A percentile compares a stretch with the other conserved stretches of the same genome.
phyloP scores from a whole-genome alignment of 1,140 invertebrate genomes.

The Penaeus chinensis region DNA sequence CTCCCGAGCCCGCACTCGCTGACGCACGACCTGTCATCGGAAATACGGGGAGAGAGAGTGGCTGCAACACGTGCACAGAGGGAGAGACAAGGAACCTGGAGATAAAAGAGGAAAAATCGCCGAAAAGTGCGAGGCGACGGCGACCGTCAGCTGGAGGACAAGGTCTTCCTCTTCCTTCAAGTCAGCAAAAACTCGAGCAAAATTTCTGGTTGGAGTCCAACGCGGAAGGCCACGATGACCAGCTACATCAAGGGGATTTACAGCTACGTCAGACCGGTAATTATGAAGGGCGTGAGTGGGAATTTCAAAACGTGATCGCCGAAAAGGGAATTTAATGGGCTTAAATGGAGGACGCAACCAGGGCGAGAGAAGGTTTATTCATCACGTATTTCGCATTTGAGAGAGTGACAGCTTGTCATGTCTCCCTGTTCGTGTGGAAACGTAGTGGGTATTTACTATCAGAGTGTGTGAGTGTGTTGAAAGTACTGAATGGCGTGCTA shows the following conservation, averaged over 20 bases:
- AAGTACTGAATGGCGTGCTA: too few relatives aligned
- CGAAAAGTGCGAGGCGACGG: not conserved
- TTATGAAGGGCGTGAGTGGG: not conserved
- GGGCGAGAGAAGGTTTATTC: too few relatives aligned
- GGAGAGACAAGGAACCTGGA: too few relatives aligned
- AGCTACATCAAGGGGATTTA: slow-evolving; percentile 16
- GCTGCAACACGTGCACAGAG: not conserved
- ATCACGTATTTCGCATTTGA: too few relatives aligned
- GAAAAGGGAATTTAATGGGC: too few relatives aligned
- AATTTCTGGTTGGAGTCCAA: not conserved
- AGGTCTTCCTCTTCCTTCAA: not conserved
- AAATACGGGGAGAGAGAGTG: not conserved
- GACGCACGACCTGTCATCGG: not conserved
- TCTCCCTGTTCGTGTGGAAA: too few relatives aligned
- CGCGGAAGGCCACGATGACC: not conserved
- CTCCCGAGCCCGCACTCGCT: not conserved
- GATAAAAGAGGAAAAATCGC: not conserved
- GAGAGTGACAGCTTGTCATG: too few relatives aligned
- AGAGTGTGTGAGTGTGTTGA: too few relatives aligned
- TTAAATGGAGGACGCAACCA: too few relatives aligned
- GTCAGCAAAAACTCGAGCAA: not conserved
- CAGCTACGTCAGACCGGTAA: slow-evolving; percentile 14
- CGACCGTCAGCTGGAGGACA: not conserved
- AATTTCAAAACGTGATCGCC: too few relatives aligned
- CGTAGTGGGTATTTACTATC: too few relatives aligned